These are phyloP conservation scores for Emydoidea blandingii DNA, from an alignment of 2,797 vertebrate species.

Conservation along the genomic window DNA sequence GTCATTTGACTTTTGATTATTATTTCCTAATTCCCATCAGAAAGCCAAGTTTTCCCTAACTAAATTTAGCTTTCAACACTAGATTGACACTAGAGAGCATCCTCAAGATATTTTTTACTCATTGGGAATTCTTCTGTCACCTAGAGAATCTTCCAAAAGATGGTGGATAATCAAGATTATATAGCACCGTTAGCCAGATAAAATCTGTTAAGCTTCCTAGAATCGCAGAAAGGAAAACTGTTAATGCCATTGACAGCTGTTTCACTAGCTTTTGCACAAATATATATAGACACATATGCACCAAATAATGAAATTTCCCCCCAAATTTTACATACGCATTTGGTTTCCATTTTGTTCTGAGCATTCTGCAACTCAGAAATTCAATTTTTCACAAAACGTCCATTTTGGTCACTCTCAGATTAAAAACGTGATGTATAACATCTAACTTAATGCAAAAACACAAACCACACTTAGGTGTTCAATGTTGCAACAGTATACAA, in stretches of 20 bases:
- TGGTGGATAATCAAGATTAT: not conserved
- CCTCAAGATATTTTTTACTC: not conserved
- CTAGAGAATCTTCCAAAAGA: not conserved
- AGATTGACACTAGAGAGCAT: not conserved
- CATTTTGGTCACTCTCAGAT: not conserved
- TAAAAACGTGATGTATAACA: not conserved
- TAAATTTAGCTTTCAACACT: fast-evolving
- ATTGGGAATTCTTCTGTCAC: fast-evolving
- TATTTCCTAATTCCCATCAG: fast-evolving
- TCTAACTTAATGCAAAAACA: not conserved
- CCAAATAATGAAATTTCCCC: not conserved
- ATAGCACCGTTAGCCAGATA: not conserved
- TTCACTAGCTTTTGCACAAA: not conserved
- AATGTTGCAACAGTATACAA: not conserved
- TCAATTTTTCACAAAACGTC: not conserved
- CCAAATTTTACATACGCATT: not conserved
- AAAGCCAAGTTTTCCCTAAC: fast-evolving
- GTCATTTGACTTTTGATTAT: fast-evolving
- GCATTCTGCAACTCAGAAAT: not conserved
- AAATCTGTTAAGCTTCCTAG: not conserved
- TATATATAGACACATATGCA: too few relatives aligned
- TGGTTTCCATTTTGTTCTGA: not conserved
- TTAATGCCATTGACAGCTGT: not conserved
- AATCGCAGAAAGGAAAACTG: not conserved
- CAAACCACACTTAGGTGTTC: not conserved